Conservation (phyloP, 2,113 vertebrate species). For the Poeciliopsis turrubarensis region DNA sequence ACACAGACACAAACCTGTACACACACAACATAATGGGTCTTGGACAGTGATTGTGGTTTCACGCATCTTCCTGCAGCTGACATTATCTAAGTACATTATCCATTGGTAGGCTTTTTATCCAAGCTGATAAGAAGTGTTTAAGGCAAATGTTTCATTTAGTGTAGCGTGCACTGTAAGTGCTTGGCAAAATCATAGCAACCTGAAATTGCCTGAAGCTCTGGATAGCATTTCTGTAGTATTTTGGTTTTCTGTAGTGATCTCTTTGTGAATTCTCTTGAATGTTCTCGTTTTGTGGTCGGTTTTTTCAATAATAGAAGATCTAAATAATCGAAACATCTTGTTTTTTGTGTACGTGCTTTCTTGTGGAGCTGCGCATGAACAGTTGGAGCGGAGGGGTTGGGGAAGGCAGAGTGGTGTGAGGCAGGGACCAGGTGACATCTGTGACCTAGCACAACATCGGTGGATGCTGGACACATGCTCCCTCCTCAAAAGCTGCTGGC, state of each 20-base stretch:
- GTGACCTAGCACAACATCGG: slow-evolving; percentile 61
- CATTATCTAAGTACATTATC: slow-evolving; percentile 38
- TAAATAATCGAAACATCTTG: slow-evolving; percentile 16
- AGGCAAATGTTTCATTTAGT: slow-evolving; percentile 44
- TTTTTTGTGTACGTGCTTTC: not conserved
- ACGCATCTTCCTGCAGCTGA: slow-evolving; percentile 42
- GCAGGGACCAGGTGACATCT: slow-evolving; percentile 67
- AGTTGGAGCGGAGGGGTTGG: slow-evolving; percentile 8
- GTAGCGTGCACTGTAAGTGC: slow-evolving; percentile 36
- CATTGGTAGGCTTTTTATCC: slow-evolving; percentile 33
- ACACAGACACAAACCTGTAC: slow-evolving; percentile 16
- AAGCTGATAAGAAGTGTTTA: slow-evolving; percentile 49
- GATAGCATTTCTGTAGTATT: slow-evolving; percentile 33
- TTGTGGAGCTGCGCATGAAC: slow-evolving; percentile 17
- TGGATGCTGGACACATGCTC: slow-evolving; percentile 62
- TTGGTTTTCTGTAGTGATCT: not conserved
- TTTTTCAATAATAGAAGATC: slow-evolving; percentile 12
- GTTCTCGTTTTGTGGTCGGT: slow-evolving; percentile 10
- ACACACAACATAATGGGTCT: not conserved
- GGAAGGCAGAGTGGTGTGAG: slow-evolving; percentile 25
- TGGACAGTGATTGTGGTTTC: slow-evolving; percentile 47
- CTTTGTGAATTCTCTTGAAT: slow-evolving; percentile 23
- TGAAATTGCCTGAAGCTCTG: slow-evolving; percentile 44
- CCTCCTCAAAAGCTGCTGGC: slow-evolving; percentile 58
- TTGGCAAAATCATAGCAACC: slow-evolving; percentile 43